A percentile compares a stretch with the other conserved stretches of the same genome.
phyloP scores from a whole-genome alignment of 92 coral and sea anemone species.

The Desmophyllum pertusum region DNA sequence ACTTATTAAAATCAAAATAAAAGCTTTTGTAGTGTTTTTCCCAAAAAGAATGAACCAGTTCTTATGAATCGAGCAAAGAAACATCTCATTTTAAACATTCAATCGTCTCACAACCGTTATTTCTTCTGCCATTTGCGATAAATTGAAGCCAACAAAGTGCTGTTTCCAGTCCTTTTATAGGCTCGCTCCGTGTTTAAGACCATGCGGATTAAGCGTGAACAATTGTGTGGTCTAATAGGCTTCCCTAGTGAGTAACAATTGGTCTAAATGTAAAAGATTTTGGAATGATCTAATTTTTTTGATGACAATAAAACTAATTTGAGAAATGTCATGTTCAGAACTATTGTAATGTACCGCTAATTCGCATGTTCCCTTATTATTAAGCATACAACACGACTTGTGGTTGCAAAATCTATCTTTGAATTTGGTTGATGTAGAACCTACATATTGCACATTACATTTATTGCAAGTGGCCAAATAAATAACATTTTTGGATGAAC shows the following conservation, averaged over 20 bases:
- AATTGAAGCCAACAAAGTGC: too few relatives aligned
- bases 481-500: slow-evolving; percentile 7
- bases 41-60: too few relatives aligned
- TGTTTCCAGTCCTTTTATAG: too few relatives aligned
- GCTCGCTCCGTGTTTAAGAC: too few relatives aligned
- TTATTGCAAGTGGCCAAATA: slow-evolving; percentile 12
- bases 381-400: too few relatives aligned
- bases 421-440: slow-evolving; percentile 5
- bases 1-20: too few relatives aligned
- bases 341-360: slow-evolving; percentile 30
- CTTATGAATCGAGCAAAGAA: too few relatives aligned
- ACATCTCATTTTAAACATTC: too few relatives aligned
- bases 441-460: slow-evolving; percentile 26
- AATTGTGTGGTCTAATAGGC: slow-evolving; percentile 27
- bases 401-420: too few relatives aligned
- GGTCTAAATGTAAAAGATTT: slow-evolving; percentile 1
- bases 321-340: slow-evolving; percentile 8
- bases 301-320: slow-evolving; percentile 15
- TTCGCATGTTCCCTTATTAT: neutral
- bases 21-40: too few relatives aligned
- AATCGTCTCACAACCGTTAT: too few relatives aligned
- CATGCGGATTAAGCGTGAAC: slow-evolving; percentile 17
- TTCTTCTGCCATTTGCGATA: too few relatives aligned
- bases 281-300: neutral
- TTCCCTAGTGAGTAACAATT: slow-evolving; percentile 1